Evolutionary conservation across 2,888 invertebrate species (phyloP).

Genomic region (Chromoteleia sp.): DNA sequence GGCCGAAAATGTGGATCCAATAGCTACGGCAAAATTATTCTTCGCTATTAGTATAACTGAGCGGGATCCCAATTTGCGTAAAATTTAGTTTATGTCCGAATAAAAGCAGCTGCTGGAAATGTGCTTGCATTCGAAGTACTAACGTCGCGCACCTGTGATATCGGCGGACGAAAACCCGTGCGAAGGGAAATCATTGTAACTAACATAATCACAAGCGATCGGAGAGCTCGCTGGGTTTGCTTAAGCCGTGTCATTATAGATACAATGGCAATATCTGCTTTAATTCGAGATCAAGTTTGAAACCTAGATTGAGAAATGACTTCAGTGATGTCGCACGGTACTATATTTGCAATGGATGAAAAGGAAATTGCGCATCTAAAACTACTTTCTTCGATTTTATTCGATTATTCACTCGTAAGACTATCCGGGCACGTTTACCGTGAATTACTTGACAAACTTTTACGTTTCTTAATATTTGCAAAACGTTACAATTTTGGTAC

Average conservation of each 20-base stretch:
- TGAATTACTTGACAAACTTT: too few species aligned
- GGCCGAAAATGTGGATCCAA: conserved; percentile 55
- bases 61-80: conserved; percentile 77
- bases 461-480: too few species aligned
- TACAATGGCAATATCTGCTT: conserved; percentile 68
- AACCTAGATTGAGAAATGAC: conserved; percentile 63
- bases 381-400: neutral
- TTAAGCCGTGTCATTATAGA: conserved; percentile 68
- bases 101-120: conserved; percentile 70
- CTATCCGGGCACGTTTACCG: too few species aligned
- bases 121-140: conserved; percentile 48
- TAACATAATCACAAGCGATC: conserved; percentile 69
- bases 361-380: conserved; percentile 13
- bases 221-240: conserved; percentile 63
- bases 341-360: conserved; percentile 21
- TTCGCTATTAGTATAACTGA: conserved; percentile 73
- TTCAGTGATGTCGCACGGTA: conserved; percentile 33
- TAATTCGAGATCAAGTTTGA: conserved; percentile 68
- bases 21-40: conserved; percentile 72
- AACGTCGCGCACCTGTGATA: conserved; percentile 65
- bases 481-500: too few species aligned
- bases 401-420: too few species aligned
- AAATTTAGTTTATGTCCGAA: conserved; percentile 78
- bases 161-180: conserved; percentile 61
- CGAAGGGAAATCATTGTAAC: conserved; percentile 66